Percentiles rank a stretch among this genome's conserved stretches.
Conservation (phyloP, 2,888 invertebrate species). For the Dolomedes plantarius region DNA sequence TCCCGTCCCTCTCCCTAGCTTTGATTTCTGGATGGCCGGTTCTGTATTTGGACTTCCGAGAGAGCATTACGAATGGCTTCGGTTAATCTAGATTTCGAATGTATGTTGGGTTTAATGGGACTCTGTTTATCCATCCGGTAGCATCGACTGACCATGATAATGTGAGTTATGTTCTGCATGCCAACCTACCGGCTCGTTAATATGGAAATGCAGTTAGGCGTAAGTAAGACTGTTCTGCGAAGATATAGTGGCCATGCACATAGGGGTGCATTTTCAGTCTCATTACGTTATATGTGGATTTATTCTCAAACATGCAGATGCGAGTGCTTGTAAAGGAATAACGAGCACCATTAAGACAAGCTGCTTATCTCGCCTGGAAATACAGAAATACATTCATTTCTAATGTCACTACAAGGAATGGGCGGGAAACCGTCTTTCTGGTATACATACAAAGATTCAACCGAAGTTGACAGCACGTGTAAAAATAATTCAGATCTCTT, state of each 20-base stretch:
- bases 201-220: background rate
- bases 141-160: constrained; percentile 5
- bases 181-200: background rate
- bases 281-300: background rate
- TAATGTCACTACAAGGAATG: no score
- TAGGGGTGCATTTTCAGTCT: background rate
- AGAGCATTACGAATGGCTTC: background rate
- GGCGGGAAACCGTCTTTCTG: no score
- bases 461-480: no score
- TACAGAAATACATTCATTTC: no score
- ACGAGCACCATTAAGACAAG: no score
- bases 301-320: no score
- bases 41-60: background rate
- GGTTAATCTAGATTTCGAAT: background rate
- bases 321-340: no score
- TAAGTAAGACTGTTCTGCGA: background rate
- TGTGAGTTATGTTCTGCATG: constrained; percentile 1
- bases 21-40: constrained; percentile 16
- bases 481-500: no score
- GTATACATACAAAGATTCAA: no score
- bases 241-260: background rate
- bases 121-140: background rate
- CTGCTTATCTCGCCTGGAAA: no score
- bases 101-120: background rate
- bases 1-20: background rate